Conservation (phyloP, 2,888 invertebrate species). For the Plusia festucae region DNA sequence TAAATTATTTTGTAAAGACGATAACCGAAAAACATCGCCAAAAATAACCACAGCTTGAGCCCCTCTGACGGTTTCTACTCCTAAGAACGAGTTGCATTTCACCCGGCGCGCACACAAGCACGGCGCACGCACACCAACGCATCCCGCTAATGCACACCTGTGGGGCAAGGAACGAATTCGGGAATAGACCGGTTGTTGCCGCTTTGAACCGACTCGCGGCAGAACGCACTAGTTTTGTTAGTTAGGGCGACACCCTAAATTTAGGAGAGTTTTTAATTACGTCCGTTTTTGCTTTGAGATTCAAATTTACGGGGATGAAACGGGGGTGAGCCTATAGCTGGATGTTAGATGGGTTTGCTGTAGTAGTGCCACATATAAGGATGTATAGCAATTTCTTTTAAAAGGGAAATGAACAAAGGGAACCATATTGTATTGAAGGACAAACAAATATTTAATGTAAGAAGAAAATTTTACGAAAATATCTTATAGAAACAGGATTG, state of each 20-base stretch:
- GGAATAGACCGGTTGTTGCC: constrained; percentile 68
- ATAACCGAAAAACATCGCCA: constrained; percentile 38
- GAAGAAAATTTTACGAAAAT: neutral
- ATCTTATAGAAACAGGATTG: no score
- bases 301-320: constrained; percentile 49
- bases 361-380: constrained; percentile 15
- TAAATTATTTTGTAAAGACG: constrained; percentile 21
- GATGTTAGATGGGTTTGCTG: constrained; percentile 28
- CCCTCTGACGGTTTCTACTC: constrained; percentile 79
- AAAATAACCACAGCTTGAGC: constrained; percentile 60
- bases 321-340: constrained; percentile 18
- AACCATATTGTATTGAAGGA: neutral
- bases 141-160: constrained; percentile 75
- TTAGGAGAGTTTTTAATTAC: constrained; percentile 52
- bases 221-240: constrained; percentile 54
- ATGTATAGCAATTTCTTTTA: constrained; percentile 15
- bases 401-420: constrained; percentile 4
- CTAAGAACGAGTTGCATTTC: constrained; percentile 88
- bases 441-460: neutral
- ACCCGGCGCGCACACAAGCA: constrained; percentile 74
- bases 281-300: constrained; percentile 55
- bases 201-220: constrained; percentile 52
- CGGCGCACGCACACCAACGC: constrained; percentile 59
- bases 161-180: constrained; percentile 71
- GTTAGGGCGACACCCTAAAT: constrained; percentile 54